These are phyloP conservation scores for Eolophus roseicapilla DNA, from an alignment of 2,113 vertebrate genomes.

Conservation along the genomic window DNA sequence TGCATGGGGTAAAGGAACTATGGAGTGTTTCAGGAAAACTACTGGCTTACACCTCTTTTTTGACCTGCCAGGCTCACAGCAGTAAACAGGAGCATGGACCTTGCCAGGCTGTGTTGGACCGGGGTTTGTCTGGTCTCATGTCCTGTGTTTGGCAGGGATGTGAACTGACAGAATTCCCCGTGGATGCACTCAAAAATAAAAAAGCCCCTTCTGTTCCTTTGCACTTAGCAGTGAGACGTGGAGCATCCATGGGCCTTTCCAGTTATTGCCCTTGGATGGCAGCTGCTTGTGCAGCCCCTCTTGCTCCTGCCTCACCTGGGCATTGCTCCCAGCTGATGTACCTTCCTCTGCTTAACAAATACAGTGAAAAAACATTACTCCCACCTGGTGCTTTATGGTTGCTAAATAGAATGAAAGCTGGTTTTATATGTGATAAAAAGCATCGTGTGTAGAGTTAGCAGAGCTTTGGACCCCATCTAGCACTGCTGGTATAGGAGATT, in stretches of 20 bases:
- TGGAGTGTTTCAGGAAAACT: neutral
- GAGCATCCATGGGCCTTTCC: neutral
- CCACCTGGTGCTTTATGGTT: neutral
- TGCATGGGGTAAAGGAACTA: neutral
- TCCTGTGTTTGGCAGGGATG: neutral
- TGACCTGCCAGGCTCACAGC: neutral
- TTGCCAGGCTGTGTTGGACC: neutral
- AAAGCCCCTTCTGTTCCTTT: neutral
- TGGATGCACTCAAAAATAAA: neutral
- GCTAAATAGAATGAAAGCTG: neutral
- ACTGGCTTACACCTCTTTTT: neutral
- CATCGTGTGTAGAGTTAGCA: accelerated
- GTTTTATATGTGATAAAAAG: neutral
- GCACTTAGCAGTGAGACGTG: neutral
- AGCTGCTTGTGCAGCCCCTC: neutral
- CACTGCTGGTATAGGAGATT: neutral
- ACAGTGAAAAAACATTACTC: neutral
- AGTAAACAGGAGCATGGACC: neutral
- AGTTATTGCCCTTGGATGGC: neutral
- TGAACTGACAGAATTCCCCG: neutral
- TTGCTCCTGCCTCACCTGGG: neutral
- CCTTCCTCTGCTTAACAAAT: neutral
- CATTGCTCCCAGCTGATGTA: neutral
- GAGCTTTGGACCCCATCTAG: neutral
- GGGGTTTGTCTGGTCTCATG: neutral